phyloP scores from a whole-genome alignment of 2,113 vertebrate species.

The Aleadryas rufinucha region DNA sequence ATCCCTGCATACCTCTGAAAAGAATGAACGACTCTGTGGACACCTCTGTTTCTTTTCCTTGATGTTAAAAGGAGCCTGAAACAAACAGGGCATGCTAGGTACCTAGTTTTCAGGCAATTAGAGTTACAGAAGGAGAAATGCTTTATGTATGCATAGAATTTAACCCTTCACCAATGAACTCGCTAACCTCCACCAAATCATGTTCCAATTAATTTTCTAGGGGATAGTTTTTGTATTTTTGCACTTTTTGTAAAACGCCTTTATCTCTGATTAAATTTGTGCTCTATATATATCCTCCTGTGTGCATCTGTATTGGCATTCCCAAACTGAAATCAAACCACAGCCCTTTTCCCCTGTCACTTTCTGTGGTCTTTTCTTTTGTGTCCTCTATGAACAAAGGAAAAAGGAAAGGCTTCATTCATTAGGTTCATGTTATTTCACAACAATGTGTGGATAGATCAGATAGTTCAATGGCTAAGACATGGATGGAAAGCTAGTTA shows the following conservation, averaged over 20 bases:
- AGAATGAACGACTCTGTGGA: neutral
- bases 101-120: neutral
- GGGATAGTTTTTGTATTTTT: neutral
- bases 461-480: neutral
- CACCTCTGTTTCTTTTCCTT: neutral
- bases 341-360: neutral
- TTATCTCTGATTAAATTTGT: neutral
- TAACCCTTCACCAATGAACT: neutral
- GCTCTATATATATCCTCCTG: neutral
- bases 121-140: neutral
- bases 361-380: neutral
- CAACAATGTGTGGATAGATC: neutral
- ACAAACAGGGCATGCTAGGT: neutral
- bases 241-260: neutral
- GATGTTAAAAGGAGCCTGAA: neutral
- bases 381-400: neutral
- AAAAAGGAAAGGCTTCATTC: neutral
- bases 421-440: neutral
- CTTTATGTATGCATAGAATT: neutral
- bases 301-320: neutral
- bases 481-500: neutral
- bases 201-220: neutral
- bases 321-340: neutral
- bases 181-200: neutral
- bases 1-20: neutral